Conservation (phyloP, 2,888 invertebrate genomes). For the Parochlus steinenii region DNA sequence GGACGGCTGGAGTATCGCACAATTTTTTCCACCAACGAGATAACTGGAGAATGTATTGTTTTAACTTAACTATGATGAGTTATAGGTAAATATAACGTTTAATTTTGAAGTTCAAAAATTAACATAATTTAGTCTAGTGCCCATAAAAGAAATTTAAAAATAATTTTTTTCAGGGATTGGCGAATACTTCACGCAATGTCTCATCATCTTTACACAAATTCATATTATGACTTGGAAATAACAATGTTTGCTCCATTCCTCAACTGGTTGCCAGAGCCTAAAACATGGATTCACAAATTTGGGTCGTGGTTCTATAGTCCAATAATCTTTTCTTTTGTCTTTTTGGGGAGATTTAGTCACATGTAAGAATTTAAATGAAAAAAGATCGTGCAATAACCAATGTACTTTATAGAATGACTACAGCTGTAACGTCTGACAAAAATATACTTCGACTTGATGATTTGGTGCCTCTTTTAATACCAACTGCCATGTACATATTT, state of each 20-base stretch:
- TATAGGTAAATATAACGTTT: too few relatives aligned
- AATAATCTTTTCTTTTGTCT: conserved; percentile 21
- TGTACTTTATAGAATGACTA: not conserved
- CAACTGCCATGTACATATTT: conserved; percentile 29
- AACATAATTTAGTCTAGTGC: too few relatives aligned
- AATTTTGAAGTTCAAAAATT: too few relatives aligned
- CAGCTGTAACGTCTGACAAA: conserved; percentile 2
- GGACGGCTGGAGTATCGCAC: conserved; percentile 46
- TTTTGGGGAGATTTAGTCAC: too few relatives aligned
- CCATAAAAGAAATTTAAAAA: too few relatives aligned
- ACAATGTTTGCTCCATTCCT: conserved; percentile 49
- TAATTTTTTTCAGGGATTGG: conserved; percentile 39
- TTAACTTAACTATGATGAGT: conserved; percentile 47
- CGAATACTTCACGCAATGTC: conserved; percentile 58
- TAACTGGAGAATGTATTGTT: conserved; percentile 63
- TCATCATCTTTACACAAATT: conserved; percentile 65
- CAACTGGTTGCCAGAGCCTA: conserved; percentile 40
- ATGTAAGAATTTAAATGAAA: too few relatives aligned
- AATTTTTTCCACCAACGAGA: conserved; percentile 63
- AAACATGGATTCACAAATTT: conserved; percentile 32
- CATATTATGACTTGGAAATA: conserved; percentile 55
- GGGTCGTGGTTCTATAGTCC: conserved; percentile 37
- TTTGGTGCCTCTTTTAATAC: conserved; percentile 29
- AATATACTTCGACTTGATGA: conserved; percentile 23
- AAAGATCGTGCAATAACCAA: conserved; percentile 21